phyloP scores from a whole-genome alignment of 1,140 invertebrate genomes.

The Aphelinus certus region DNA sequence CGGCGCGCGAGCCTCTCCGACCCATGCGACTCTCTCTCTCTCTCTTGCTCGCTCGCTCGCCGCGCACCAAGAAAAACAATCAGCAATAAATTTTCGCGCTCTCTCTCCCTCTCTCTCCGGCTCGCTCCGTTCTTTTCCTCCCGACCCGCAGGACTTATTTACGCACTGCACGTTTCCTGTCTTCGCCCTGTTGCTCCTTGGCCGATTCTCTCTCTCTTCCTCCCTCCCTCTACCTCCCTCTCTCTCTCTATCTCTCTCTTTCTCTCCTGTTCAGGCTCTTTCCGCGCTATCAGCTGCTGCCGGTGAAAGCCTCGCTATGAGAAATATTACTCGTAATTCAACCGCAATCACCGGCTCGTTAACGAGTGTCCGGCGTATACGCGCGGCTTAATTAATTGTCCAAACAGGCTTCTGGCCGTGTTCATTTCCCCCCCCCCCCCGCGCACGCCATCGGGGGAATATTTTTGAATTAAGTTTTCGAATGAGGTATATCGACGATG shows the following conservation, averaged over 20 bases:
- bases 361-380: too few relatives aligned
- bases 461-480: too few relatives aligned
- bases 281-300: conserved; percentile 28
- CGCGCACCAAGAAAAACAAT: conserved; percentile 48
- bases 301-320: conserved; percentile 19
- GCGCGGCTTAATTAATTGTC: too few relatives aligned
- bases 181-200: conserved; percentile 6
- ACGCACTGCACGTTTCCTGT: conserved; percentile 32
- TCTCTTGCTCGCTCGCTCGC: background rate
- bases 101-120: conserved; percentile 1
- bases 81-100: conserved; percentile 43
- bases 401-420: too few relatives aligned
- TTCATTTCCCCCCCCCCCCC: too few relatives aligned
- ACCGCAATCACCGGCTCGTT: conserved; percentile 21
- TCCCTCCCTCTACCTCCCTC: background rate
- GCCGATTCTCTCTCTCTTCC: background rate
- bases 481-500: too few relatives aligned
- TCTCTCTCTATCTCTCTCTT: conserved; percentile 1
- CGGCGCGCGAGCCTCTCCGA: conserved; percentile 19
- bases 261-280: background rate
- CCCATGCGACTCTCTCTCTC: background rate
- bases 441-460: too few relatives aligned
- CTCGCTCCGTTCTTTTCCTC: background rate
- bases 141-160: conserved; percentile 26
- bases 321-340: conserved; percentile 40